These are phyloP conservation scores for Apoda limacodes DNA, from an alignment of 2,888 invertebrate species.

Conservation along the genomic window DNA sequence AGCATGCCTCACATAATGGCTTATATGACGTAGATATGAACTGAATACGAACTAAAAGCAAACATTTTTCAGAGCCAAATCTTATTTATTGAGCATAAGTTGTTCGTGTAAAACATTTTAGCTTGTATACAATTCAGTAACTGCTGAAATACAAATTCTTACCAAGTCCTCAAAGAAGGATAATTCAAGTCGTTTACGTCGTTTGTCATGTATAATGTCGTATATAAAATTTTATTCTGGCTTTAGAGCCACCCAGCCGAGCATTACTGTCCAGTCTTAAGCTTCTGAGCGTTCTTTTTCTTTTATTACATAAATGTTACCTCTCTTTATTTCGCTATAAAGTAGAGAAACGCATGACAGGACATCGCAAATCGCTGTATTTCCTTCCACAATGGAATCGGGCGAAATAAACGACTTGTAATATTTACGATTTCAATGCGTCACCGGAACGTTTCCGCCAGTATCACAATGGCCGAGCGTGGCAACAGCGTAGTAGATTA, in stretches of 20 bases:
- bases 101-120: too few species aligned
- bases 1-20: constrained; percentile 8
- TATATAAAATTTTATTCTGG: constrained; percentile 52
- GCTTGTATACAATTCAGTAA: too few species aligned
- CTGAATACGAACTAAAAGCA: not conserved
- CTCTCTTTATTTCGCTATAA: constrained; percentile 28
- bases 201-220: constrained; percentile 54
- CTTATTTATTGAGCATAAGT: too few species aligned
- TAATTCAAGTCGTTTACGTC: constrained; percentile 44
- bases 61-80: too few species aligned
- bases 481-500: constrained; percentile 32
- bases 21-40: constrained; percentile 5
- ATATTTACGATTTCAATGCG: constrained; percentile 26
- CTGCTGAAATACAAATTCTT: too few species aligned
- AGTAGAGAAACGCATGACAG: constrained; percentile 25
- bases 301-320: constrained; percentile 33
- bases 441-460: constrained; percentile 15
- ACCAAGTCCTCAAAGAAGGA: constrained; percentile 35
- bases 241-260: constrained; percentile 37
- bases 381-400: constrained; percentile 21
- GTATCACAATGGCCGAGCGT: constrained; percentile 20
- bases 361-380: constrained; percentile 13
- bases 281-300: constrained; percentile 31
- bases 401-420: constrained; percentile 23
- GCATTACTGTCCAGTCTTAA: constrained; percentile 37